Evolutionary conservation across 2,888 invertebrate species (phyloP), one percentile per base, ranked within the genome.

Genomic region (Anodontia alba): DNA sequence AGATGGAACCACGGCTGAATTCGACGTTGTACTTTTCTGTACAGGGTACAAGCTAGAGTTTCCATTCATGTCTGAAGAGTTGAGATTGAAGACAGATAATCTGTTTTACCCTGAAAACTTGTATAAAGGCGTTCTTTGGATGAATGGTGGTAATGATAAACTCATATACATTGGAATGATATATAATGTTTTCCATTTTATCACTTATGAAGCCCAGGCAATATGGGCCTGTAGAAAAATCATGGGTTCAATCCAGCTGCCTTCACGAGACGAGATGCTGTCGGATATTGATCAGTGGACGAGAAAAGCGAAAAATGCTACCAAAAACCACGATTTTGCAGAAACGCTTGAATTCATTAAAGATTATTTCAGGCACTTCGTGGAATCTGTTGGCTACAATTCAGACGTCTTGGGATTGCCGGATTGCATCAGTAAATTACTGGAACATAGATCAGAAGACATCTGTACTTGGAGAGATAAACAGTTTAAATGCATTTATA

Each of bases 381-480:
- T 62, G 31, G 33, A 62, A 33, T 33, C 17, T 33, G 31, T 33
- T 1, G 62, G 33, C 5, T 33, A 62, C 29, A 23, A 20, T 1
- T 12, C 31, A 31, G 33, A 20, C 12, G 33, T 33, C 1, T 15
- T 62, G 31, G 33, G 33, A 29, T 1, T 33, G 10, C 15, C 2
- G 29, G 8, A 20, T 1, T 3, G 10, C 1, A 5, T 62, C 3
- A 1, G 33, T 2, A 20, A 33, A 23, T 1, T 10, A 7, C 5
- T 33, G n/a, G 33, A 62, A 62, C 62, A 62, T 33, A 31, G 62
- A 7, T 26, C 17, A 31, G 17, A 62, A 8, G 67, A 75, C 38
- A 38, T 75, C 0, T 36, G 10, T 17, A 68, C 68, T n/a, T 33
- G 36, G 29, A 36, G 75, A 29, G 75, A 75, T 38, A 36, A 68